Evolutionary conservation across 2,797 vertebrate species (phyloP), one percentile per base, ranked within the genome.

Genomic region (Diplodus puntazzo): DNA sequence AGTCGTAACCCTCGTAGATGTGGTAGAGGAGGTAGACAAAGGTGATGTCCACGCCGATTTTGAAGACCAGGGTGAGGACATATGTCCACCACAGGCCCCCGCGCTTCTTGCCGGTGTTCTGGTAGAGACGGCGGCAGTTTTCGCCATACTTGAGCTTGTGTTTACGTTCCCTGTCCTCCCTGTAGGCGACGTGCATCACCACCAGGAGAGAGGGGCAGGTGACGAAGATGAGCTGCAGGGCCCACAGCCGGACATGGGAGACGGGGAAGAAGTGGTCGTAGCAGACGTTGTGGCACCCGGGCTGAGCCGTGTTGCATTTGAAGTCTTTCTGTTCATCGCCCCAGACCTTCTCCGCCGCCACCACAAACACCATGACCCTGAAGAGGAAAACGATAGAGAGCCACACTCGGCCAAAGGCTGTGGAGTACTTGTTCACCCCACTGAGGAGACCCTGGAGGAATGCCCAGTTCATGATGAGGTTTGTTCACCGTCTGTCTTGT

Each of bases 141-240:
- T 96, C 95, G 0, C 97, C 95, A 0, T 88, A 12, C 3, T 94
- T 94, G 1, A 82, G 72, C 0, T 16, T 88, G 84, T 95, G 54
- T 65, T 95, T 96, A 8, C 89, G 88, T 43, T 98, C 96, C 0
- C 96, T 93, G 42, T 97, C 97, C 21, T 99, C 93, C 0, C 97
- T 91, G 89, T 99, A 99, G 23, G 96, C 96, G 46, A 99, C 98
- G 0, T 99, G 98, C 96, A 99, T 97, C 85, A 98, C 91, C 85
- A 99, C 98, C 12, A 99, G 93, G 43, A 99, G 88, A 0, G 98
- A 99, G 0, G 98, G 98, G 65, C 98, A 99, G 0, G 97, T 99
- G 91, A 99, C 98, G n/a, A 99, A 95, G 94, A 99, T 99, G 88
- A 99, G 97, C 94, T 99, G 98, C 84, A 99, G 93, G 7, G 98